Conservation (phyloP, 2,888 invertebrate species). For the Sisyra nigra region DNA sequence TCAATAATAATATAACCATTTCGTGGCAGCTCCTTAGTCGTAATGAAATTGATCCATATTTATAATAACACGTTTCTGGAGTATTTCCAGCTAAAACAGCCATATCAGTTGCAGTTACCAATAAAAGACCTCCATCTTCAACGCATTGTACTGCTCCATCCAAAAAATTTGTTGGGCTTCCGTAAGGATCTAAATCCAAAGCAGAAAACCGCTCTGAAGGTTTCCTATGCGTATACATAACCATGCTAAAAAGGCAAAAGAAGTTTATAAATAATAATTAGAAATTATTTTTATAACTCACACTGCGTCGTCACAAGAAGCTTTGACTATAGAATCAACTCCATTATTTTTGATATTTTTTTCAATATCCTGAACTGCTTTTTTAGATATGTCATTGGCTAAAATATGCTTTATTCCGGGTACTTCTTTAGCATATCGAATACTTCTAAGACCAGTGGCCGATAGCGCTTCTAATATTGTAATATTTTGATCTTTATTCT, state of each 20-base stretch:
- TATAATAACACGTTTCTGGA: slow-evolving; percentile 82
- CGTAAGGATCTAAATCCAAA: slow-evolving; percentile 95
- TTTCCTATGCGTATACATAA: slow-evolving; percentile 67
- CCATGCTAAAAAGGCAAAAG: slow-evolving; percentile 38
- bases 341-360: slow-evolving; percentile 61
- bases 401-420: slow-evolving; percentile 61
- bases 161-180: slow-evolving; percentile 83
- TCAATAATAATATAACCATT: slow-evolving; percentile 43
- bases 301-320: slow-evolving; percentile 80
- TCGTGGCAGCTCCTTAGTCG: slow-evolving; percentile 85
- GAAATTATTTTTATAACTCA: slow-evolving; percentile 26
- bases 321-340: slow-evolving; percentile 54
- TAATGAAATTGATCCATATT: slow-evolving; percentile 85
- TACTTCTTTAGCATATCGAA: slow-evolving; percentile 92
- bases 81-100: slow-evolving; percentile 89
- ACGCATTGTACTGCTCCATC: slow-evolving; percentile 76
- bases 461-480: slow-evolving; percentile 84
- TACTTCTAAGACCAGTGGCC: slow-evolving; percentile 88
- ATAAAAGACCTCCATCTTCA: slow-evolving; percentile 67
- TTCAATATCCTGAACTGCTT: slow-evolving; percentile 75
- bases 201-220: slow-evolving; percentile 59
- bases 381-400: slow-evolving; percentile 80
- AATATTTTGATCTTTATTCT: slow-evolving; percentile 20
- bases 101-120: slow-evolving; percentile 97
- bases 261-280: neutral